A percentile compares a stretch with the other conserved stretches of the same genome.
Conservation (phyloP, 2,113 vertebrate species). For the Cheirogaleus medius region DNA sequence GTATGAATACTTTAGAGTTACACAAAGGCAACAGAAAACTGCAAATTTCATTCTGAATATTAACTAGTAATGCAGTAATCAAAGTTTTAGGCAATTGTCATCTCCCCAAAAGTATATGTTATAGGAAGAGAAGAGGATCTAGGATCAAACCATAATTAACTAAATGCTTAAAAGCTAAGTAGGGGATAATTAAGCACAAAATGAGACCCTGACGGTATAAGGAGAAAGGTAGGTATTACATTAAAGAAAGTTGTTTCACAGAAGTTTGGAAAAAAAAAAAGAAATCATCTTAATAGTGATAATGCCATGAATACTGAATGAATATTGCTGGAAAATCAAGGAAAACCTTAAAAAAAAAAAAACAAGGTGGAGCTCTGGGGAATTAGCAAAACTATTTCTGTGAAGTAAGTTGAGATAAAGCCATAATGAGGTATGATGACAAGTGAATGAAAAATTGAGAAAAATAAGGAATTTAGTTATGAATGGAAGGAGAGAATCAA, state of each 20-base stretch:
- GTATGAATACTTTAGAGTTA: background rate
- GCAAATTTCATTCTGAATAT: background rate
- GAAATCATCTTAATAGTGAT: background rate
- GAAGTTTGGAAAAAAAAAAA: background rate
- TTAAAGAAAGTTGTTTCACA: background rate
- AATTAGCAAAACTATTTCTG: background rate
- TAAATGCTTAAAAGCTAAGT: background rate
- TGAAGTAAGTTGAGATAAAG: background rate
- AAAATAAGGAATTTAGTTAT: background rate
- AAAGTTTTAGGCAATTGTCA: background rate
- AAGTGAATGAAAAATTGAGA: background rate
- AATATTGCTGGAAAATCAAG: background rate
- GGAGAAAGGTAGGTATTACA: background rate
- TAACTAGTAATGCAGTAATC: background rate
- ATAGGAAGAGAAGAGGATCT: background rate
- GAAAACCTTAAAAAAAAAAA: background rate
- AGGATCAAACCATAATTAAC: background rate
- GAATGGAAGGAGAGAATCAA: background rate
- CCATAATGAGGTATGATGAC: background rate
- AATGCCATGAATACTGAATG: background rate
- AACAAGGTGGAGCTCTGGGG: background rate
- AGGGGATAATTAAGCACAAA: background rate
- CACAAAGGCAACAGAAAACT: background rate
- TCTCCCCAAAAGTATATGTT: background rate
- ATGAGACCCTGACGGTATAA: background rate